Base-by-base conservation (phyloP, 92 coral and sea anemone species). In the Epizoanthus rinbou region DNA sequence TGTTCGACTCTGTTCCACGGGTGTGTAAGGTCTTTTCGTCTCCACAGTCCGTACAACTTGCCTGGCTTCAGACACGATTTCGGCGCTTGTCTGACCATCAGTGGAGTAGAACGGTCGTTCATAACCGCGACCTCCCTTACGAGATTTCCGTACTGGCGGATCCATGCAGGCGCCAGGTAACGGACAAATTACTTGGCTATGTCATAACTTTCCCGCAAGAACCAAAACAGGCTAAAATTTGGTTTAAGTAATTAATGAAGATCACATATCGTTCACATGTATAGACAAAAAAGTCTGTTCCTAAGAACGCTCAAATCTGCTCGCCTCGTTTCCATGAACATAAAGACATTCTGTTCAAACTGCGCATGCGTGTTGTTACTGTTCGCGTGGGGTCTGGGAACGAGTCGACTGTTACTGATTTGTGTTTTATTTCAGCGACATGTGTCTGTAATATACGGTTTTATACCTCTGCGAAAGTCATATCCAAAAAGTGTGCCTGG, bases 31-130 rank as follows among this genome's bases (percentile, higher is more conserved):
- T 71, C 99, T 87, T 71, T 91, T 93, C 47, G 99, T 96, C n/a
- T 96, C 89, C 76, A 96, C 84, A 21, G 97, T 69, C 76, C 99
- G 98, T 76, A 96, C 91, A 41, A 92, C 81, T n/a, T 95, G 88
- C 57, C 99, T 91, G 58, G 99, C 99, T 66, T 96, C 98, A n/a
- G 99, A 93, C 39, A 96, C 95, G 57, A 96, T 96, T 69, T 96
- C 96, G 17, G 99, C 97, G 73, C 99, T 96, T 54, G 99, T 96
- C 79, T 94, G 90, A 7, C 99, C 98, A 8, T 83, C 85, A 8
- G 90, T 75, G 69, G 87, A 91, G 87, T 96, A 96, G 86, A 96
- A 96, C 39, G 99, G 99, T 57, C 98, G 97, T 28, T 64, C 79
- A 7, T 83, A 86, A 33, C 88, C 84, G 35, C 97, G 93, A 43